Evolutionary conservation across 2,797 vertebrate species (phyloP).

Genomic region (Spatula versicolor): DNA sequence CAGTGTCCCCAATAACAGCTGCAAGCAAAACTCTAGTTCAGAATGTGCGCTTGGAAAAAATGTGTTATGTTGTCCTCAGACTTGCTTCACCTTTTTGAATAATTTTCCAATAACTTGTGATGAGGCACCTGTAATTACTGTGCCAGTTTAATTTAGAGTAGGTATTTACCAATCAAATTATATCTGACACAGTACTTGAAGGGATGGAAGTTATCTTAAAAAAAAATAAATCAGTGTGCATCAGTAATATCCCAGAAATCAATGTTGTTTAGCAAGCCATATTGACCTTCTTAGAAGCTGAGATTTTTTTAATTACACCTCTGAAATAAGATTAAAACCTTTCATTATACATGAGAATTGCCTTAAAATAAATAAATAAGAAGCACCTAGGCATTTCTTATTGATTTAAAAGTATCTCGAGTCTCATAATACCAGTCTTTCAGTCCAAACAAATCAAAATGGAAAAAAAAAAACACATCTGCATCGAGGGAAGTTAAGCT

Average conservation of each 20-base stretch:
- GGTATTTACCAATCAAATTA: constrained; percentile 26
- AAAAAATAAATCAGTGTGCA: neutral
- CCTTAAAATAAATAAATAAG: constrained; percentile 40
- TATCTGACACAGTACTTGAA: neutral
- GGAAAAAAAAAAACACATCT: neutral
- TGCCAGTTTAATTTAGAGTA: constrained; percentile 6
- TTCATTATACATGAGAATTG: constrained; percentile 41
- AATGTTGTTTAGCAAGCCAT: constrained; percentile 38
- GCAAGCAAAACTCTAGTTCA: neutral
- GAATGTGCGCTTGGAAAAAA: neutral
- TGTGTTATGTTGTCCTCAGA: neutral
- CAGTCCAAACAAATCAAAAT: constrained; percentile 11
- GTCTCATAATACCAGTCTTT: neutral
- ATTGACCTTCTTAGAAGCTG: constrained; percentile 59
- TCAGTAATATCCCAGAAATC: constrained; percentile 66
- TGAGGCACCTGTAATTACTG: constrained; percentile 21
- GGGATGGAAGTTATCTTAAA: constrained; percentile 8
- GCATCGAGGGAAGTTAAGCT: neutral
- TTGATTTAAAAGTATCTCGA: neutral
- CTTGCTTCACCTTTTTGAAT: constrained; percentile 1
- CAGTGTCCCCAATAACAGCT: neutral
- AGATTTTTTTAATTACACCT: constrained; percentile 50
- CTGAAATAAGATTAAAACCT: constrained; percentile 53
- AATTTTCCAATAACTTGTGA: constrained; percentile 10
- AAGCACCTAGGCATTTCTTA: neutral